These are phyloP conservation scores for Sphenodon punctatus DNA, from an alignment of 2,797 vertebrate species.

Conservation along the genomic window DNA sequence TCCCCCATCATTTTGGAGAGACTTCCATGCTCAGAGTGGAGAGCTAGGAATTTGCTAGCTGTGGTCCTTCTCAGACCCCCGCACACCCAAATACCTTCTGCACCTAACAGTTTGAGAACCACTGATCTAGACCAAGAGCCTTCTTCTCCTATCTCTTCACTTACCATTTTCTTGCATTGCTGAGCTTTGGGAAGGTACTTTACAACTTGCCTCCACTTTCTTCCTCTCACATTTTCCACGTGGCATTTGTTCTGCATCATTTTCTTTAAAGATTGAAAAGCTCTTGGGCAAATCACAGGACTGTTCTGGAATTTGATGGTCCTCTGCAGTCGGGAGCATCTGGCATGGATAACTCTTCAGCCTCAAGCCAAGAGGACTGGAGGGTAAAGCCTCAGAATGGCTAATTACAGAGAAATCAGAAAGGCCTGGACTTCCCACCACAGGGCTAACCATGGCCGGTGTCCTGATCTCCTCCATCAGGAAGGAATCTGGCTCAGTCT, in stretches of 20 bases:
- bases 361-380: background rate
- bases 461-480: conserved; percentile 37
- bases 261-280: conserved; percentile 9
- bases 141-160: background rate
- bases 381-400: background rate
- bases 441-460: background rate
- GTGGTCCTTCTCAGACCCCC: too few relatives aligned
- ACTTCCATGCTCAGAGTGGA: too few relatives aligned
- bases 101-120: background rate
- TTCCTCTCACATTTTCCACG: background rate
- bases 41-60: too few relatives aligned
- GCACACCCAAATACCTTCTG: background rate
- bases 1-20: too few relatives aligned
- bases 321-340: background rate
- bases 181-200: background rate
- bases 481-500: background rate
- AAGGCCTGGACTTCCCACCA: background rate
- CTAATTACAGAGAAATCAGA: background rate
- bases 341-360: background rate
- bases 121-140: background rate
- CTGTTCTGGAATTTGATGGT: background rate
- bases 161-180: conserved; percentile 36
- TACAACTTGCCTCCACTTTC: background rate
- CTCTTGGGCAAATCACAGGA: background rate
- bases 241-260: background rate